Conservation (phyloP, 2,888 invertebrate species). For the Phymatocera aterrima region DNA sequence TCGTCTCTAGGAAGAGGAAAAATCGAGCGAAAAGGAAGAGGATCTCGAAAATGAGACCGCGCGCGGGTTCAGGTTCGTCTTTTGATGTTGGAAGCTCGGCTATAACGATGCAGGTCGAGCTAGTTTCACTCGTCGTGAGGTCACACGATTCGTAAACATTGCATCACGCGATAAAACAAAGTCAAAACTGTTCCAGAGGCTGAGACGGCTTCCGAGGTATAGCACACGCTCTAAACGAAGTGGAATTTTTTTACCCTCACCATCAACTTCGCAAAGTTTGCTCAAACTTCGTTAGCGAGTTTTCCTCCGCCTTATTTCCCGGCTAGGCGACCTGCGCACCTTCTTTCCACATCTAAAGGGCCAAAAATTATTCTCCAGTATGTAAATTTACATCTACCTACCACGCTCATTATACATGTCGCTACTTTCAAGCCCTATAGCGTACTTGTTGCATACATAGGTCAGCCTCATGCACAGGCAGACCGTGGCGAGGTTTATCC, state of each 20-base stretch:
- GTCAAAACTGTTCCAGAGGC: background rate
- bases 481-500: background rate
- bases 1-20: constrained; percentile 47
- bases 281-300: constrained; percentile 16
- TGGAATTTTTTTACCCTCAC: background rate
- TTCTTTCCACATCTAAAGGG: background rate
- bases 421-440: background rate
- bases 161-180: constrained; percentile 9
- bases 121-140: background rate
- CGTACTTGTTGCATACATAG: background rate
- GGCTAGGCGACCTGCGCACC: too few species aligned
- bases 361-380: background rate
- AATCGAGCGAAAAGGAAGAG: background rate
- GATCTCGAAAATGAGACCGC: constrained; percentile 17
- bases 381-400: background rate
- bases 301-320: background rate
- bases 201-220: background rate
- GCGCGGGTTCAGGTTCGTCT: background rate
- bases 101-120: background rate
- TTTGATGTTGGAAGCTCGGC: background rate
- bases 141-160: constrained; percentile 24
- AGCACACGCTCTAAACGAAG: background rate
- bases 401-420: background rate
- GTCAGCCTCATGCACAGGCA: background rate
- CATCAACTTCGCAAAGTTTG: constrained; percentile 16